A percentile compares a stretch with the other conserved stretches of the same genome.
Evolutionary conservation across 2,888 invertebrate genomes (phyloP).

Genomic region (Drosophila monieri): DNA sequence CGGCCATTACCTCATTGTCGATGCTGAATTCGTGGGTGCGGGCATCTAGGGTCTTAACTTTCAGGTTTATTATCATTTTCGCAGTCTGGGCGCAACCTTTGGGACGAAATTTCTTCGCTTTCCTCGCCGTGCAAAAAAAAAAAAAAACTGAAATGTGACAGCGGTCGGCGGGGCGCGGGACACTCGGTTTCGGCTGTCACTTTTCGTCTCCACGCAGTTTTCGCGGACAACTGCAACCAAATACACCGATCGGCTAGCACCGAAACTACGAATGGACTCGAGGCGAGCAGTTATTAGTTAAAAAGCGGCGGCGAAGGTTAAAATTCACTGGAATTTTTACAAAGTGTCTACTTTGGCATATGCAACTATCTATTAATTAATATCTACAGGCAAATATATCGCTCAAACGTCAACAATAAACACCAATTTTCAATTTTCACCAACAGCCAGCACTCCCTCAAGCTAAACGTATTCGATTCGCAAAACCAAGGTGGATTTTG

Average conservation of each 20-base stretch:
- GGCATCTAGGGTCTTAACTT: constrained; percentile 95
- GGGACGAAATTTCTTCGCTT: constrained; percentile 28
- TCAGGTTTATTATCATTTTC: constrained; percentile 88
- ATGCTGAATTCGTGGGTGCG: constrained; percentile 92
- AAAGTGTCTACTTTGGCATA: constrained; percentile 10
- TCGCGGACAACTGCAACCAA: background rate
- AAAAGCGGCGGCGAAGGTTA: constrained; percentile 20
- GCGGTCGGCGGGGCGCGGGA: background rate
- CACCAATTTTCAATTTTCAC: background rate
- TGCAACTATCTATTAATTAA: constrained; percentile 1
- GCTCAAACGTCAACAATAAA: background rate
- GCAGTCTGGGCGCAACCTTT: constrained; percentile 21
- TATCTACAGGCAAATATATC: background rate
- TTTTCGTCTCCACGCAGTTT: constrained; percentile 20
- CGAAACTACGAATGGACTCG: too few relatives aligned
- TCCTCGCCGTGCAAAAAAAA: constrained; percentile 19
- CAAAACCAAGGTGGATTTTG: background rate
- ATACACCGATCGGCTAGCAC: constrained; percentile 3
- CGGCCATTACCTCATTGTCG: constrained; percentile 91
- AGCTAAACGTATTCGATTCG: background rate
- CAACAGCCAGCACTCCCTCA: background rate
- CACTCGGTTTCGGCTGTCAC: constrained; percentile 30
- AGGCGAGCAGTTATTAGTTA: constrained; percentile 7
- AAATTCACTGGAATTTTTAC: constrained; percentile 31
- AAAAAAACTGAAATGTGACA: background rate